Base-by-base conservation (phyloP, 1,140 invertebrate genomes). In the Pygmarrhopalites habei region DNA sequence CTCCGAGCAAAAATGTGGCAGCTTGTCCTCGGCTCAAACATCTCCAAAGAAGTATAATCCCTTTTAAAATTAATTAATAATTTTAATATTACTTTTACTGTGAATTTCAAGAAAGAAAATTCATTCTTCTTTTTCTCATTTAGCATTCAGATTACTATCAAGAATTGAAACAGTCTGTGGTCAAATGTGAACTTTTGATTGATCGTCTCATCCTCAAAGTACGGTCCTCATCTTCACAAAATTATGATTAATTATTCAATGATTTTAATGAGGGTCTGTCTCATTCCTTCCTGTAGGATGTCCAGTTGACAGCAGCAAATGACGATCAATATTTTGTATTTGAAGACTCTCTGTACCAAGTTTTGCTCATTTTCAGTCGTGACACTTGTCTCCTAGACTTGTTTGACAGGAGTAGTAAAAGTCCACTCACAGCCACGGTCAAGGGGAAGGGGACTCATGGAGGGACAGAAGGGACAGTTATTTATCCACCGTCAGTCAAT, bases 261-360 rank as follows among this genome's bases (percentile, higher is more conserved):
- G n/a, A n/a, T n/a, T n/a, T n/a, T n/a, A n/a, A n/a, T n/a, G n/a
- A n/a, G n/a, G n/a, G n/a, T n/a, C n/a, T n/a, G n/a, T n/a, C n/a
- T n/a, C n/a, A n/a, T 55, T 26, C 10, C 46, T 49, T 14, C 46
- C 10, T 39, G 10, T 10, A 86, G 83, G 94, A 97, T 77, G 90
- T 98, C 2, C 92, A 95, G 75, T 75, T 96, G 41, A 97, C 93
- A 14, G 92, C 93, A 0, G 92, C 91, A 4, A 97, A 97, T 75
- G 94, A 98, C 74, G 93, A 97, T 75, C 92, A 96, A 73, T 96
- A 97, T 75, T 98, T 98, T 78, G 92, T 98, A 0, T 98, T 96
- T 77, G 93, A 96, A 80, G 94, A 98, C 77, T 83, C 94, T 41
- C 78, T 97, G 0, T 95, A 95, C 76, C 92, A 96, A 81, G 83